A percentile compares a stretch with the other conserved stretches of the same genome.
Conservation (phyloP, 2,888 invertebrate genomes). For the Caenorhabditis sinica region DNA sequence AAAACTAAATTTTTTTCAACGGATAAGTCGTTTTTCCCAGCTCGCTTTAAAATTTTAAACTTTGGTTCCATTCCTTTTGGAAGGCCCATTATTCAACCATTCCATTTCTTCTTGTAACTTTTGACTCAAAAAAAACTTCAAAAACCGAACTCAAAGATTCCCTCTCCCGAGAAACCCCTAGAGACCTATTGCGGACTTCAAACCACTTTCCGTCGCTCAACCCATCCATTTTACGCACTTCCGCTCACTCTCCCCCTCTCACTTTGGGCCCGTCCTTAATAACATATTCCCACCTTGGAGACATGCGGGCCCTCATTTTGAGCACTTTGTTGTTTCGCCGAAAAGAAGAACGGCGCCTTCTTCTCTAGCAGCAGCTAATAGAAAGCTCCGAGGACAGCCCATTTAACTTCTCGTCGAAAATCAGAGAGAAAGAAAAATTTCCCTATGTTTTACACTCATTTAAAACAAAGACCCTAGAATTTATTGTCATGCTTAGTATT, state of each 20-base stretch:
- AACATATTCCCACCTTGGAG: constrained; percentile 26
- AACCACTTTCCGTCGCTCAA: constrained; percentile 38
- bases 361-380: constrained; percentile 22
- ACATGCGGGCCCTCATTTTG: not conserved
- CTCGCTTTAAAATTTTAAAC: no score
- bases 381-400: not conserved
- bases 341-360: not conserved
- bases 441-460: constrained; percentile 5
- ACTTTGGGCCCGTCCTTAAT: not conserved
- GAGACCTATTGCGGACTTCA: constrained; percentile 39
- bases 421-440: not conserved
- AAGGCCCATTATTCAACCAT: no score
- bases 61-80: no score
- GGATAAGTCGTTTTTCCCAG: no score
- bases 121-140: not conserved
- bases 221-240: constrained; percentile 33
- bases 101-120: not conserved
- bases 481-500: constrained; percentile 32
- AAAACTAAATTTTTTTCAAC: no score
- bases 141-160: constrained; percentile 28
- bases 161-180: constrained; percentile 19
- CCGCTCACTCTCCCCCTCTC: constrained; percentile 17
- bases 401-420: not conserved
- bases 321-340: not conserved
- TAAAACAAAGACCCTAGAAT: not conserved